Evolutionary conservation across 2,113 vertebrate genomes (phyloP), one percentile per base, ranked within the genome.

Genomic region (Perognathus longimembris): DNA sequence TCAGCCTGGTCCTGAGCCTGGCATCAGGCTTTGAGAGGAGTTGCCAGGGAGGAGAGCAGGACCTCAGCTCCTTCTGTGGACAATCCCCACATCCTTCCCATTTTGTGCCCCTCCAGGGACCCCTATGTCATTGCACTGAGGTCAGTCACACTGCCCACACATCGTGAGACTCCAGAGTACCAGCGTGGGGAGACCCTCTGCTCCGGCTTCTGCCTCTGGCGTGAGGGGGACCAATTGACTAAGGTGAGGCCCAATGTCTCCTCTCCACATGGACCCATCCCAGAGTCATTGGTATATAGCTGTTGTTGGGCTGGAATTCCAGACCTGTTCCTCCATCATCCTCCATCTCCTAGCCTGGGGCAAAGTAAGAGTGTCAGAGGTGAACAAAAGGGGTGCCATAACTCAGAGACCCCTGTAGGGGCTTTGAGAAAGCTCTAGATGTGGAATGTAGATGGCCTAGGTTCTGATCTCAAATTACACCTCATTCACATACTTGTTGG

Each of bases 101-200:
- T 64, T 61, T 85, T 79, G 34, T 94, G 30, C 80, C 3, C 7
- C 64, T 90, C 26, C 96, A 99, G 99, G 84, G 99, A 99, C 90
- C 99, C 99, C 1, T 99, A 99, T 20, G 97, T 99, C 98, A 98
- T 99, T 6, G 99, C 99, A 1, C 97, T 99, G 92, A 98, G 99
- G 36, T 99, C 99, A 0, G 99, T 99, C 92, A 99, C 98, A 0
- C 97, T 99, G 96, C 99, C 99, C 85, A 99, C 98, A 0, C 98
- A 99, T 89, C 98, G 97, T 0, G 97, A 98, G 92, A 98, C 90
- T 0, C 92, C 97, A 0, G 83, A 97, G 36, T 98, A 98, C 96
- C 98, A 97, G 0, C 98, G 99, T 0, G 98, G 98, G 24, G 99
- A 99, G 97, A 99, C 99, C 0, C 95, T 99, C 28, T 99, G 99